phyloP scores from a whole-genome alignment of 2,888 invertebrate species.

The Iphiclides podalirius region DNA sequence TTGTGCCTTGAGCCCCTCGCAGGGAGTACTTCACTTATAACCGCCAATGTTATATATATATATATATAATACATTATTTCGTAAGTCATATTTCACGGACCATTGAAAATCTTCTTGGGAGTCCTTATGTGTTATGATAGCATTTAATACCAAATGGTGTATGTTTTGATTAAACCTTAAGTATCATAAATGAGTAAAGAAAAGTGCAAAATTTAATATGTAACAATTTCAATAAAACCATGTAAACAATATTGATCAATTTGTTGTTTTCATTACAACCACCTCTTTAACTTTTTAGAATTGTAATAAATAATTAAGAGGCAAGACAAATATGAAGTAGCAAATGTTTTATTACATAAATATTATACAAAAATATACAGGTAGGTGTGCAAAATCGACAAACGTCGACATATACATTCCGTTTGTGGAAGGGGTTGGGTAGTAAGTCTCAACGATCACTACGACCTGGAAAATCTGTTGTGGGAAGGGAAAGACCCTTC shows the following conservation, averaged over 20 bases:
- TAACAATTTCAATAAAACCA: constrained; percentile 71
- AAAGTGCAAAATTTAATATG: constrained; percentile 79
- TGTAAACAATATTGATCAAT: constrained; percentile 20
- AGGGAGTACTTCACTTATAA: constrained; percentile 18
- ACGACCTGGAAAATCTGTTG: too few species aligned
- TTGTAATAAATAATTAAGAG: too few species aligned
- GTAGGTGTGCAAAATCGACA: too few species aligned
- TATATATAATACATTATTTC: constrained; percentile 43
- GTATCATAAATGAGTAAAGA: constrained; percentile 67
- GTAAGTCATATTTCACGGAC: constrained; percentile 66
- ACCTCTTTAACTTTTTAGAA: too few species aligned
- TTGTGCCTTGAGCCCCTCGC: not conserved
- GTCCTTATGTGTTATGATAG: constrained; percentile 71
- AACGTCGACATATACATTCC: too few species aligned
- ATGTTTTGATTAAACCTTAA: constrained; percentile 75
- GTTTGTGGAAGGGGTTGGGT: too few species aligned
- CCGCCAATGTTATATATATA: constrained; percentile 39
- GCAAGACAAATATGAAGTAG: too few species aligned
- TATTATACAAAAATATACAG: too few species aligned
- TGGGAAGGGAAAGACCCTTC: too few species aligned
- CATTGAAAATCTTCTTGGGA: constrained; percentile 58
- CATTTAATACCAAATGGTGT: constrained; percentile 79
- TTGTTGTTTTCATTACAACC: constrained; percentile 14
- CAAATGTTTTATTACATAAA: too few species aligned
- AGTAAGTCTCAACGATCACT: too few species aligned